phyloP scores from a whole-genome alignment of 2,888 invertebrate genomes.

The Zygogramma bicolorata region DNA sequence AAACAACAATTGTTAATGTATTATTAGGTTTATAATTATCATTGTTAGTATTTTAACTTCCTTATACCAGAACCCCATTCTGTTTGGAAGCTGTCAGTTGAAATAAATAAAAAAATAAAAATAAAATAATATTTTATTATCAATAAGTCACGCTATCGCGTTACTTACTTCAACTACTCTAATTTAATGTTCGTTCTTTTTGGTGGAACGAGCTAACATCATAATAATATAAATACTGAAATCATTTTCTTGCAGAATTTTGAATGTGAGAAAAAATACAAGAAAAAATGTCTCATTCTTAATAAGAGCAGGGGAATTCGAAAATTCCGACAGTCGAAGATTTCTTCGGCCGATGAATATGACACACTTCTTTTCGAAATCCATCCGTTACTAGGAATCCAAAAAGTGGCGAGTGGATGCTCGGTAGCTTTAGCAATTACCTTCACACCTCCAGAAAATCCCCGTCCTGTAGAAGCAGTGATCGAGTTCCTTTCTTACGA shows the following conservation, averaged over 20 bases:
- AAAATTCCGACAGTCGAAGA: constrained; percentile 43
- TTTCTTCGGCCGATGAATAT: constrained; percentile 40
- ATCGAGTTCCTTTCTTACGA: constrained; percentile 44
- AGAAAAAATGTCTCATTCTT: constrained; percentile 36
- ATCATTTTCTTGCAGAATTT: constrained; percentile 42
- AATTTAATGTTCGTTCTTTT: too few species aligned
- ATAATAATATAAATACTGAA: background rate
- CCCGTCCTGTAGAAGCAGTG: constrained; percentile 33
- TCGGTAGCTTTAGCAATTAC: constrained; percentile 27
- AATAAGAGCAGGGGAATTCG: constrained; percentile 36
- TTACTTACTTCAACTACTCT: too few species aligned
- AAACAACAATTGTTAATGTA: too few species aligned
- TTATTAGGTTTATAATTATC: too few species aligned
- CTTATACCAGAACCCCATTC: too few species aligned
- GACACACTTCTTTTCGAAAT: constrained; percentile 43
- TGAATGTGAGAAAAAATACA: constrained; percentile 38
- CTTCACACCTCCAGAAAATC: constrained; percentile 42
- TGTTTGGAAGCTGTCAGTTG: too few species aligned
- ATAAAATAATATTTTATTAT: too few species aligned
- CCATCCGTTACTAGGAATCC: constrained; percentile 41
- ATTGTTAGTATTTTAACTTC: too few species aligned
- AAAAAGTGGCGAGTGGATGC: constrained; percentile 44
- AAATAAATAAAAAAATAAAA: too few species aligned
- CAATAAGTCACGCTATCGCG: too few species aligned
- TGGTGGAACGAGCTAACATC: too few species aligned